These are phyloP conservation scores for Monodelphis domestica DNA, from an alignment of 2,797 vertebrate species.

Conservation along the genomic window DNA sequence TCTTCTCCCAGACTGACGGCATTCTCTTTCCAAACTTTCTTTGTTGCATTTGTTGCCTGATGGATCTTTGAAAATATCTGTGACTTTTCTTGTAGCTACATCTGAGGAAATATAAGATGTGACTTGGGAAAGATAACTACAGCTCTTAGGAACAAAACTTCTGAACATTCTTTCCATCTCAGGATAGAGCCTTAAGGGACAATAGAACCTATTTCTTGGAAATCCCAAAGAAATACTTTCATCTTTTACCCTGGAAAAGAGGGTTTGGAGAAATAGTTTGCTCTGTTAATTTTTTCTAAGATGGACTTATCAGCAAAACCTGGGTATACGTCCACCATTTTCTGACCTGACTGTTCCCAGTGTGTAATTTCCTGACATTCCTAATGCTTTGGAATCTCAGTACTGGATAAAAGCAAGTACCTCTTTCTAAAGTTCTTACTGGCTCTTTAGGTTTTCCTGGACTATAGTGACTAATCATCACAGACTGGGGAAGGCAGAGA, in stretches of 20 bases:
- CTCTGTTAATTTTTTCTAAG: background rate
- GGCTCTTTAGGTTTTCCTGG: background rate
- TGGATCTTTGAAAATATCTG: slow-evolving; percentile 20
- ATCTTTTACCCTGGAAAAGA: slow-evolving; percentile 20
- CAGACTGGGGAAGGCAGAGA: background rate
- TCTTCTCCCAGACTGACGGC: background rate
- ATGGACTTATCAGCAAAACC: background rate
- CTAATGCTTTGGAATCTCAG: background rate
- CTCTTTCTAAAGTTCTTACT: background rate
- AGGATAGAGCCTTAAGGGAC: background rate
- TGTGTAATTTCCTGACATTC: background rate
- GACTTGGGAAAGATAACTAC: slow-evolving; percentile 21
- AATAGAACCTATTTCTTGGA: slow-evolving; percentile 26
- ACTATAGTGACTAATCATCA: background rate
- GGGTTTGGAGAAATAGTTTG: background rate
- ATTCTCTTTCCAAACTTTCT: background rate
- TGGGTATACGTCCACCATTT: background rate
- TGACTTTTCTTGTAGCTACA: background rate
- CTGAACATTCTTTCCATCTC: background rate
- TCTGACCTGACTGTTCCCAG: background rate
- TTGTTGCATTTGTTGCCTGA: background rate
- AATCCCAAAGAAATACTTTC: slow-evolving; percentile 47
- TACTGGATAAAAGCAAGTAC: background rate
- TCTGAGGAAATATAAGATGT: background rate
- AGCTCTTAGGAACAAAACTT: background rate